Conservation (phyloP, 2,113 vertebrate genomes). For the Peucedramus taeniatus region DNA sequence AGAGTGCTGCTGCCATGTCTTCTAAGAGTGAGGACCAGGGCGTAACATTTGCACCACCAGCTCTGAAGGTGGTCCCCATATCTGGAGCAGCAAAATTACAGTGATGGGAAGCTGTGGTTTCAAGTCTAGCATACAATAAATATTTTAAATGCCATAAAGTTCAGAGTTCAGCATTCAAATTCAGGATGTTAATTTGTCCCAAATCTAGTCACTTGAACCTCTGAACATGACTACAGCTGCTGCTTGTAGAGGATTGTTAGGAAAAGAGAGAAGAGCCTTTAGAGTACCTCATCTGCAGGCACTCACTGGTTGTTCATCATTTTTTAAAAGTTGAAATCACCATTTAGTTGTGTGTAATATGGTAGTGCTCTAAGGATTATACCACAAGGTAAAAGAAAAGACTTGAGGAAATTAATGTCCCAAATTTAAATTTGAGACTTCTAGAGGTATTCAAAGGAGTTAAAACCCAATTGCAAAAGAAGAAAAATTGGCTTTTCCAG, state of each 20-base stretch:
- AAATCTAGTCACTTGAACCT: background rate
- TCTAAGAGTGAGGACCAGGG: background rate
- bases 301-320: background rate
- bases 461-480: background rate
- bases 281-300: background rate
- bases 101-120: background rate
- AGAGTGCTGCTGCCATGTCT: background rate
- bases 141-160: background rate
- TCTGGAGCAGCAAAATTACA: background rate
- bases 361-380: background rate
- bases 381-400: background rate
- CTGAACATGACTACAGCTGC: background rate
- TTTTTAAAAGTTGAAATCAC: background rate
- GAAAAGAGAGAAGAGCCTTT: background rate
- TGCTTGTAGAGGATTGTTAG: background rate
- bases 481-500: background rate
- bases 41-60: background rate
- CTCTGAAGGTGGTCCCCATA: background rate
- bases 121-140: background rate
- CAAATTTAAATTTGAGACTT: background rate
- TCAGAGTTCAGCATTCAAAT: background rate
- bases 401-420: background rate
- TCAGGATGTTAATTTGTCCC: background rate
- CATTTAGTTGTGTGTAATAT: background rate
- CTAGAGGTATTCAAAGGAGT: slow-evolving; percentile 3